Percentiles rank a stretch among this genome's conserved stretches.
Evolutionary conservation across 1,140 invertebrate species (phyloP).

Genomic region (Drosophila nebulosa): DNA sequence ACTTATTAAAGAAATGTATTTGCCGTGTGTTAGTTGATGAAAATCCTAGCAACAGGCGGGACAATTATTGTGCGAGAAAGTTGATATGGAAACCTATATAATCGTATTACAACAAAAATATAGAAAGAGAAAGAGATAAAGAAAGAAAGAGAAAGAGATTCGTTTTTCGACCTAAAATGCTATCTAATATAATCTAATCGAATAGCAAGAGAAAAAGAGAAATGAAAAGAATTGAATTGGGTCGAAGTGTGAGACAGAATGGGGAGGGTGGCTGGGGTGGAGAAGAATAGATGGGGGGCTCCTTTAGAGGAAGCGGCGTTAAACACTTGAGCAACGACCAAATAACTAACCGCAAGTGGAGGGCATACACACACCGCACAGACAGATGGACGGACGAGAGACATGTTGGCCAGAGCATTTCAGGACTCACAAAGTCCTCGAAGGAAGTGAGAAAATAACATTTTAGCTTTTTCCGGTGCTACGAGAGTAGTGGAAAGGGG

Average conservation of each 20-base stretch:
- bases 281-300: neutral
- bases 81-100: conserved; percentile 29
- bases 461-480: conserved; percentile 54
- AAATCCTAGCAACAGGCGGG: neutral
- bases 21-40: neutral
- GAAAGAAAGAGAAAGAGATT: neutral
- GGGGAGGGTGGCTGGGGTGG: too few relatives aligned
- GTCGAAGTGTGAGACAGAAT: too few relatives aligned
- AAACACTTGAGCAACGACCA: conserved; percentile 42
- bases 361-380: conserved; percentile 38
- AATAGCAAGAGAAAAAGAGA: neutral
- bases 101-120: conserved; percentile 35
- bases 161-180: neutral
- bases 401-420: neutral
- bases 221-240: neutral
- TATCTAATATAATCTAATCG: neutral
- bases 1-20: neutral
- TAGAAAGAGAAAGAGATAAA: neutral
- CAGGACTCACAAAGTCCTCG: conserved; percentile 29
- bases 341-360: conserved; percentile 73
- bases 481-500: neutral
- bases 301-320: conserved; percentile 12
- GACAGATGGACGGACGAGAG: conserved; percentile 8
- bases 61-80: neutral
- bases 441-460: conserved; percentile 70